A percentile compares a stretch with the other conserved stretches of the same genome.
These are phyloP conservation scores for Glossophaga mutica DNA, from an alignment of 2,797 vertebrate species.

Conservation along the genomic window DNA sequence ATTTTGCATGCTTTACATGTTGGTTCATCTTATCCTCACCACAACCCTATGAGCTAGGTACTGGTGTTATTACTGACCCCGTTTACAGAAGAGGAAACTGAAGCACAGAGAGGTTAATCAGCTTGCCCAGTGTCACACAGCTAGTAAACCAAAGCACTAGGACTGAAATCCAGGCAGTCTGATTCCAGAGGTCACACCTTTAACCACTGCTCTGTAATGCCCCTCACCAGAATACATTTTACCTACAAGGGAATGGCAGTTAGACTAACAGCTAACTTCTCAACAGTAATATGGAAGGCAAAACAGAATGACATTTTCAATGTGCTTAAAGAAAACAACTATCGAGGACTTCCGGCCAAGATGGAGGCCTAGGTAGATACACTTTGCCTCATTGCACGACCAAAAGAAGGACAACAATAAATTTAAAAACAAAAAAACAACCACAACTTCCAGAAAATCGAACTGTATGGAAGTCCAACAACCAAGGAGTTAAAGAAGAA, in stretches of 20 bases:
- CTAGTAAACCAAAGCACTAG: not conserved
- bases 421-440: too few species aligned
- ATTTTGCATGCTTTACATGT: not conserved
- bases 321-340: constrained; percentile 1
- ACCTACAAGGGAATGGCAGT: not conserved
- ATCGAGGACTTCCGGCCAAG: not conserved
- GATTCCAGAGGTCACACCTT: not conserved
- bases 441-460: too few species aligned
- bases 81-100: not conserved
- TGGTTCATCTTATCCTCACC: not conserved
- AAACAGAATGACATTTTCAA: not conserved
- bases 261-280: not conserved
- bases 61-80: not conserved
- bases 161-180: not conserved
- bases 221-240: not conserved
- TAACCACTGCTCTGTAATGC: not conserved
- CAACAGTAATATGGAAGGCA: not conserved
- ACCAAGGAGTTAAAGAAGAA: too few species aligned
- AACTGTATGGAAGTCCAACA: too few species aligned
- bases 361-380: too few species aligned
- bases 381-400: too few species aligned
- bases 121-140: not conserved
- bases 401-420: too few species aligned
- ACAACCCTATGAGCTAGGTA: not conserved
- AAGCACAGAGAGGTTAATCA: not conserved